Base-by-base conservation (phyloP, 2,888 invertebrate species). In the Hirudinaria manillensis region DNA sequence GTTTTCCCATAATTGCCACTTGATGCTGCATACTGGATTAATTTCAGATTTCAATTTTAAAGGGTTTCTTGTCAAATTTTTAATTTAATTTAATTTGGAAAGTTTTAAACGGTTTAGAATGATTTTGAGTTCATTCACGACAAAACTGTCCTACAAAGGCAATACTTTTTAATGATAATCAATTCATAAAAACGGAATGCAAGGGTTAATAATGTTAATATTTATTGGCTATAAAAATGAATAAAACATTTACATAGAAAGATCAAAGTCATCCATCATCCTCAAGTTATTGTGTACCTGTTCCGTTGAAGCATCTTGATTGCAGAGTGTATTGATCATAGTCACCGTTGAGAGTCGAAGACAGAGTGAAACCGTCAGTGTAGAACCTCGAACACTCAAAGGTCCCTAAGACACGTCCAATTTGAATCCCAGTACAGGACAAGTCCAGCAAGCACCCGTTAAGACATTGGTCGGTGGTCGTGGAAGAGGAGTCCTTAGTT, bases 261-360 rank as follows among this genome's bases (percentile, higher is more conserved):
- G n/a, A n/a, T n/a, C n/a, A n/a, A n/a, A n/a, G n/a, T n/a, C n/a
- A n/a, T n/a, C n/a, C n/a, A n/a, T n/a, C n/a, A n/a, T n/a, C n/a
- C n/a, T n/a, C n/a, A n/a, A n/a, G n/a, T n/a, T n/a, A n/a, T n/a
- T n/a, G n/a, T 19, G 27, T 21, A 53, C 73, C 65, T 27, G 61
- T 73, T n/a, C 19, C 29, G 19, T 61, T 73, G 19, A 55, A 24
- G 38, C 75, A 75, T 45, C 75, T 71, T 2, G 61, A 65, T 72
- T 71, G 61, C 32, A 75, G 66, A 34, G 72, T 32, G 27, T 75
- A 75, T 51, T 75, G 75, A 29, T 75, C 72, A 34, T 75, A 75
- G 21, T 72, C 75, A 19, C n/a, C 27, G 7, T 32, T 32, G n/a
- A 72, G 68, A 32, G 66, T 34, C 24, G 71, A 75, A 3, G 27